A percentile compares a stretch with the other conserved stretches of the same genome.
Evolutionary conservation across 2,113 vertebrate species (phyloP).

Genomic region (Cyrtonyx montezumae): DNA sequence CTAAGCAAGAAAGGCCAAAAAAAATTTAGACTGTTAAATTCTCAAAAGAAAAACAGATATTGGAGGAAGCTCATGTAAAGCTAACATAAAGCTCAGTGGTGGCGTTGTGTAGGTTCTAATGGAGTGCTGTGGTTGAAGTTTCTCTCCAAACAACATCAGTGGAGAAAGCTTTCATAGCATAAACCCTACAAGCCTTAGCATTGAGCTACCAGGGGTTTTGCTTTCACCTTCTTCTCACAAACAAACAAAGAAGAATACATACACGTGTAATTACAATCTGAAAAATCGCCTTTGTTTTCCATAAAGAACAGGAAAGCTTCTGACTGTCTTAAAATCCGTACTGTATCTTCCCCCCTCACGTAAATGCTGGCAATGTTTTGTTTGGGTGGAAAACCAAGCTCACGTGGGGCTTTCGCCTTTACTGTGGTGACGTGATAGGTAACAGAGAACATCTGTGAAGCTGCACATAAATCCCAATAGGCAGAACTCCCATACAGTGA

Average conservation of each 20-base stretch:
- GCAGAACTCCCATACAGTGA: background rate
- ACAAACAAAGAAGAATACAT: background rate
- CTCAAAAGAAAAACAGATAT: background rate
- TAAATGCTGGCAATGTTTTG: background rate
- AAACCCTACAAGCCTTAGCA: background rate
- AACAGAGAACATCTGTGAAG: background rate
- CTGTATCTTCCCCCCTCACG: background rate
- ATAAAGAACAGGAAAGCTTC: background rate
- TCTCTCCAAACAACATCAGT: background rate
- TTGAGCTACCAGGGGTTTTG: background rate
- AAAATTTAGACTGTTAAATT: background rate
- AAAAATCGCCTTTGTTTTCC: slow-evolving; percentile 23
- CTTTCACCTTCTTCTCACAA: background rate
- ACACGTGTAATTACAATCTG: background rate
- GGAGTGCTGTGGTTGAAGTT: background rate
- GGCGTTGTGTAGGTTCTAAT: background rate
- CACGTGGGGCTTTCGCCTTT: background rate
- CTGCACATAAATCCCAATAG: background rate
- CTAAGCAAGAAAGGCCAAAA: background rate
- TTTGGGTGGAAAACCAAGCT: background rate
- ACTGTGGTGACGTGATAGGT: background rate
- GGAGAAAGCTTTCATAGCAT: background rate
- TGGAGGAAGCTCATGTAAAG: background rate
- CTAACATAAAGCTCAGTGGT: background rate
- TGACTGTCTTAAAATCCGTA: background rate